Percentiles rank a stretch among this genome's conserved stretches.
These are phyloP conservation scores for Bombus balteatus DNA, from an alignment of 1,140 invertebrate species.

Conservation along the genomic window DNA sequence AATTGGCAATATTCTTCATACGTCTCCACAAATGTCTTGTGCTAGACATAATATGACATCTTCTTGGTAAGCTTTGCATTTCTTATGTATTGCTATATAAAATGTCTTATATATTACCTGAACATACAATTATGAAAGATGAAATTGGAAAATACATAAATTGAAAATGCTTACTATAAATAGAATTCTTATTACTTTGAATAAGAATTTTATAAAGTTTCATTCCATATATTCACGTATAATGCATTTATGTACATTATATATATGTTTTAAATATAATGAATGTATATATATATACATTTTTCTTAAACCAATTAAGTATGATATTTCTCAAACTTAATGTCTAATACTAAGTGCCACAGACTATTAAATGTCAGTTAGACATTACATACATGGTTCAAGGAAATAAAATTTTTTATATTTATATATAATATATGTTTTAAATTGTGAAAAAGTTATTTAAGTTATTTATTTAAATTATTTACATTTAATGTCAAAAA, in stretches of 20 bases:
- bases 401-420: slow-evolving; percentile 72
- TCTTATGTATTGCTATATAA: background rate
- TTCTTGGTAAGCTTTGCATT: slow-evolving; percentile 62
- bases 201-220: background rate
- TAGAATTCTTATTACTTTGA: background rate
- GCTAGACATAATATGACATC: slow-evolving; percentile 52
- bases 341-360: slow-evolving; percentile 82
- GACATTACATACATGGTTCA: slow-evolving; percentile 87
- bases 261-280: background rate
- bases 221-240: background rate
- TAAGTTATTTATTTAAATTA: no score
- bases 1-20: slow-evolving; percentile 80
- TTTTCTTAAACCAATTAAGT: slow-evolving; percentile 84
- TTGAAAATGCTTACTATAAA: background rate
- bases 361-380: slow-evolving; percentile 87
- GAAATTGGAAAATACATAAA: background rate
- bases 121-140: background rate
- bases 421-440: no score
- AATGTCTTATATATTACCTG: background rate
- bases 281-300: slow-evolving; percentile 67
- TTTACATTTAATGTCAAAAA: background rate
- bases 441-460: no score
- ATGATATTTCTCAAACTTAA: slow-evolving; percentile 82
- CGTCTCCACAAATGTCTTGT: slow-evolving; percentile 53
- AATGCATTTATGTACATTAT: background rate